Base-by-base conservation (phyloP, 2,888 invertebrate species). In the Drosophila putrida region DNA sequence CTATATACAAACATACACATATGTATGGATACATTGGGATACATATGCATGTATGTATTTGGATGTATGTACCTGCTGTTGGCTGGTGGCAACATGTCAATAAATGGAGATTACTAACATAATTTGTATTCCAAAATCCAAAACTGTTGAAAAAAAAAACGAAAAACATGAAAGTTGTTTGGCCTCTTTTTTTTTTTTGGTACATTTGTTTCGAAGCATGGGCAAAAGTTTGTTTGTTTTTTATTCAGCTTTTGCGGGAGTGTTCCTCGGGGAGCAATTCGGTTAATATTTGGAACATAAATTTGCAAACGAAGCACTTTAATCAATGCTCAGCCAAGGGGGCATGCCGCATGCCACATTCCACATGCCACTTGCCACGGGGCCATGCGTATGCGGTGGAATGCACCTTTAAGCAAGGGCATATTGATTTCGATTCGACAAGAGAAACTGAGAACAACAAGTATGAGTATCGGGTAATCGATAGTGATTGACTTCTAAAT, bases 101-200 rank as follows among this genome's bases (percentile, higher is more conserved):
- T 89, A 87, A 89, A 88, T 83, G 89, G 87, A 89, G 89, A 83
- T 89, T 89, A 89, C 88, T 75, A 81, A 79, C 85, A 89, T 85
- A 78, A 89, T 84, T 89, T 89, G 84, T 87, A 84, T 87, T 83
- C 88, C 80, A 76, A 84, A 89, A 88, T 84, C 78, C 85, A 72
- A 84, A 89, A 82, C 75, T 89, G 89, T 81, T 84, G 63, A 83
- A 84, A 88, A 20, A 20, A 20, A 20, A 20, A n/a, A n/a, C n/a
- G n/a, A n/a, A 20, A 2, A 20, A 20, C 3, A 20, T 2, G 20
- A 20, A 89, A 74, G 87, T 81, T 84, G 43, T 54, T 64, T 70
- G 75, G 58, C 75, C 71, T 61, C 58, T 44, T 69, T 69, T 79
- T 51, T 65, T 55, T 44, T 69, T 69, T 79, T 51, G 63, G 28